Conservation (phyloP, 1,140 invertebrate genomes). For the Pseudachorutes palmiensis region DNA sequence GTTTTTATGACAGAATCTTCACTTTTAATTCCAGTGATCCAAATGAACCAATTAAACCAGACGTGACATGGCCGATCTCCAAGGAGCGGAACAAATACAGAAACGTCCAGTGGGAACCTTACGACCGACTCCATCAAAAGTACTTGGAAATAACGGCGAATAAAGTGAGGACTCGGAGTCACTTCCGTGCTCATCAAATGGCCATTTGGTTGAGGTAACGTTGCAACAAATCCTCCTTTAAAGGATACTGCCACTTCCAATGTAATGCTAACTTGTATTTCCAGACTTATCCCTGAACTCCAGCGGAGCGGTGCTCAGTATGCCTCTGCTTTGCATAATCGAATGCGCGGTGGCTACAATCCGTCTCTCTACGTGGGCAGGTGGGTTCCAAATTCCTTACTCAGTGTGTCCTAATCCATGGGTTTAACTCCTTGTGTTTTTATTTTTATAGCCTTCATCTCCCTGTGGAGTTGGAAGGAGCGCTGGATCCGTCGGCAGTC, state of each 20-base stretch:
- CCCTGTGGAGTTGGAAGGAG: constrained; percentile 14
- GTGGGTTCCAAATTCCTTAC: background rate
- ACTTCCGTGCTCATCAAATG: constrained; percentile 82
- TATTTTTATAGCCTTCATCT: constrained; percentile 24
- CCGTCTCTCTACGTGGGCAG: constrained; percentile 30
- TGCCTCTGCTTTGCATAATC: constrained; percentile 33
- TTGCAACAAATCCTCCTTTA: too few species aligned
- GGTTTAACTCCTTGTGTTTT: background rate
- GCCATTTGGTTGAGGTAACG: constrained; percentile 73
- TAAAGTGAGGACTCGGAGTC: constrained; percentile 64
- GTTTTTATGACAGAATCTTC: constrained; percentile 8
- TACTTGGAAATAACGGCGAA: constrained; percentile 73
- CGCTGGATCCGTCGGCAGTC: background rate
- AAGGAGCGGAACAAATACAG: constrained; percentile 74
- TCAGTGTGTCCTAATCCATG: background rate
- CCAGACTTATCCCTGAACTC: constrained; percentile 35
- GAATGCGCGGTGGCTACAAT: constrained; percentile 35
- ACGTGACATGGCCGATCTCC: constrained; percentile 62
- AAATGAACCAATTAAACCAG: constrained; percentile 65
- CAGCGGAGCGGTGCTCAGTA: constrained; percentile 35
- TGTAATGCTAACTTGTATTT: too few species aligned
- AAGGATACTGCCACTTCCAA: too few species aligned
- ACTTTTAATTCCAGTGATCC: constrained; percentile 59
- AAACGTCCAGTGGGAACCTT: constrained; percentile 77
- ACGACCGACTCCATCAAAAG: constrained; percentile 80